These are phyloP conservation scores for Clinocottus analis DNA, from an alignment of 2,113 vertebrate species.

Conservation along the genomic window DNA sequence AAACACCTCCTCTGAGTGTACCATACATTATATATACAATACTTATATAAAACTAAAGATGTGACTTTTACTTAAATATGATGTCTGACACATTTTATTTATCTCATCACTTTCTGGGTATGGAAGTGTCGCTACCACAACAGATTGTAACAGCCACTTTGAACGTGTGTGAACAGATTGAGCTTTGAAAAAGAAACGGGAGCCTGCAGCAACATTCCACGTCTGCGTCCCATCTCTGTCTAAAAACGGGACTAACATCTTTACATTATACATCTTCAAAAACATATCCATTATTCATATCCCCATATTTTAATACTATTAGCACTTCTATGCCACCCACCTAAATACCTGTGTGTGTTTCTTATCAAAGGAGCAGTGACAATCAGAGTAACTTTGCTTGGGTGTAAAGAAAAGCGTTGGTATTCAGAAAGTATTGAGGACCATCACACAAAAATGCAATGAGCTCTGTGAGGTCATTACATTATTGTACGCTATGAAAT, in stretches of 20 bases:
- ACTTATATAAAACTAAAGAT: slow-evolving; percentile 49
- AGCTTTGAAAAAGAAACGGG: slow-evolving; percentile 73
- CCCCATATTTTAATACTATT: slow-evolving; percentile 87
- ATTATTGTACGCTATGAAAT: not conserved
- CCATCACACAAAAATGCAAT: slow-evolving; percentile 32
- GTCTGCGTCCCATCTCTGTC: slow-evolving; percentile 84
- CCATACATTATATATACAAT: slow-evolving; percentile 1
- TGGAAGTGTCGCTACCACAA: slow-evolving; percentile 63
- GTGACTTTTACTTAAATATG: slow-evolving; percentile 61
- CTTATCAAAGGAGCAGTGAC: slow-evolving; percentile 61
- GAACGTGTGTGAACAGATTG: slow-evolving; percentile 74
- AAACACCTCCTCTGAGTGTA: not conserved
- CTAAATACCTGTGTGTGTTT: slow-evolving; percentile 82
- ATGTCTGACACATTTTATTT: slow-evolving; percentile 75
- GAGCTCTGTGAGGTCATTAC: slow-evolving; percentile 14
- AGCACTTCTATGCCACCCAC: slow-evolving; percentile 84
- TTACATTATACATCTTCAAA: slow-evolving; percentile 90
- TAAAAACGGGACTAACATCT: slow-evolving; percentile 86
- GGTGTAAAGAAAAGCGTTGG: slow-evolving; percentile 28
- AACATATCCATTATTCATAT: slow-evolving; percentile 91
- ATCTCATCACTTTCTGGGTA: slow-evolving; percentile 66
- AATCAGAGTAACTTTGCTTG: slow-evolving; percentile 45
- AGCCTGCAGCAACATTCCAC: slow-evolving; percentile 81
- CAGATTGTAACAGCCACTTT: slow-evolving; percentile 78
- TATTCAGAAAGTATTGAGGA: slow-evolving; percentile 26